A percentile compares a stretch with the other conserved stretches of the same genome.
phyloP scores from a whole-genome alignment of 1,140 invertebrate genomes.

The Monochamus saltuarius region DNA sequence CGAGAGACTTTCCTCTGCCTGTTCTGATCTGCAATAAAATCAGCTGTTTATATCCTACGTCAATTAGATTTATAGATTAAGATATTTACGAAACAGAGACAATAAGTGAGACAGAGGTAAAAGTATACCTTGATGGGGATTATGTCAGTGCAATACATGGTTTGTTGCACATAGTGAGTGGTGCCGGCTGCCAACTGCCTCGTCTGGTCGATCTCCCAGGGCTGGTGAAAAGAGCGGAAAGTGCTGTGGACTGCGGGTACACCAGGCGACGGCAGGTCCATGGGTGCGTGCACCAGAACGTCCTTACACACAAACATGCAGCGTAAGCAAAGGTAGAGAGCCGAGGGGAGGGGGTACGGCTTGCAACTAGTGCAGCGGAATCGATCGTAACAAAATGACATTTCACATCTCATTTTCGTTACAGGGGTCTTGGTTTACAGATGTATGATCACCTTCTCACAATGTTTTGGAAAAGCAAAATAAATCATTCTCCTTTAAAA shows the following conservation, averaged over 20 bases:
- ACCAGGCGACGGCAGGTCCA: constrained; percentile 47
- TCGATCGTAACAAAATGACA: constrained; percentile 12
- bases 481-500: no score
- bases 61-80: no score
- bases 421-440: no score
- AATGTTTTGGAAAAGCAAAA: no score
- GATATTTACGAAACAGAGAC: no score
- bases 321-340: constrained; percentile 44
- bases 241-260: constrained; percentile 54
- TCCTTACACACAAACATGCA: constrained; percentile 53
- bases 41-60: no score
- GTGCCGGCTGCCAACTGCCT: constrained; percentile 49
- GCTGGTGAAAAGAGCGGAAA: constrained; percentile 59
- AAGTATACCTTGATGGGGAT: constrained; percentile 67
- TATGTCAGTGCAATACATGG: constrained; percentile 62
- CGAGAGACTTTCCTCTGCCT: constrained; percentile 78
- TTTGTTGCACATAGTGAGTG: constrained; percentile 47
- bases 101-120: neutral
- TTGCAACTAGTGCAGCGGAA: constrained; percentile 2
- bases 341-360: neutral
- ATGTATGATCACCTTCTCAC: no score
- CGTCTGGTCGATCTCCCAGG: constrained; percentile 58
- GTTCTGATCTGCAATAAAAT: constrained; percentile 62
- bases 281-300: constrained; percentile 52
- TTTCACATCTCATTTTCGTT: constrained; percentile 22